These are phyloP conservation scores for Drosophila mojavensis DNA, from an alignment of 1,140 invertebrate genomes.

Conservation along the genomic window DNA sequence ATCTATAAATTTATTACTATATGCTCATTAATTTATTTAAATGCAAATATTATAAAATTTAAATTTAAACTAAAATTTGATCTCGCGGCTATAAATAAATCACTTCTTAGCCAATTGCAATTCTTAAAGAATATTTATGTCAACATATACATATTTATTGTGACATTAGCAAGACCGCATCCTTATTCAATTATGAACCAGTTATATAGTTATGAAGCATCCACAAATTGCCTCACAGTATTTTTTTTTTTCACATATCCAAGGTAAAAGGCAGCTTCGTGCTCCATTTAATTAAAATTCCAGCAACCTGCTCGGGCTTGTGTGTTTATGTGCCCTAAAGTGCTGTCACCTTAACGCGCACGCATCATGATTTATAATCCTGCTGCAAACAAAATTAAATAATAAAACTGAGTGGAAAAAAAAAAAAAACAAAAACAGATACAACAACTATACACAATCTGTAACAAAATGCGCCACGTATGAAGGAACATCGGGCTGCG, in stretches of 20 bases:
- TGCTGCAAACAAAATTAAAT: constrained; percentile 69
- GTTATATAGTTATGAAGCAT: background rate
- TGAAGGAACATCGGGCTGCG: constrained; percentile 61
- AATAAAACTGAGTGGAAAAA: constrained; percentile 62
- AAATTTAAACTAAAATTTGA: background rate
- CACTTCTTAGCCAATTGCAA: too few species aligned
- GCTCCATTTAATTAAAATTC: constrained; percentile 76
- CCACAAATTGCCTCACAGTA: background rate
- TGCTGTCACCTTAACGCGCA: constrained; percentile 78
- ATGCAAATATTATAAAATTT: too few species aligned
- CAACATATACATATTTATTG: too few species aligned
- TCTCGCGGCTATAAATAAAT: too few species aligned
- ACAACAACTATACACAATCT: constrained; percentile 28
- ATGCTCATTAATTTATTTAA: background rate
- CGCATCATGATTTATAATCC: constrained; percentile 75
- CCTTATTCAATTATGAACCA: background rate
- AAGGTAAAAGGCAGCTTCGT: constrained; percentile 11
- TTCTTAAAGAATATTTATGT: too few species aligned
- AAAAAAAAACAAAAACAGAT: background rate
- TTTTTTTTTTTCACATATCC: background rate
- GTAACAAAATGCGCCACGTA: constrained; percentile 58
- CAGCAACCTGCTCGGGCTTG: constrained; percentile 69
- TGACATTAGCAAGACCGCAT: too few species aligned
- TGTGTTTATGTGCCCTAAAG: constrained; percentile 78
- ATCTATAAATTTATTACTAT: too few species aligned